A percentile compares a stretch with the other conserved stretches of the same genome.
Evolutionary conservation across 1,140 invertebrate genomes (phyloP).

Genomic region (Coenobita brevimanus): DNA sequence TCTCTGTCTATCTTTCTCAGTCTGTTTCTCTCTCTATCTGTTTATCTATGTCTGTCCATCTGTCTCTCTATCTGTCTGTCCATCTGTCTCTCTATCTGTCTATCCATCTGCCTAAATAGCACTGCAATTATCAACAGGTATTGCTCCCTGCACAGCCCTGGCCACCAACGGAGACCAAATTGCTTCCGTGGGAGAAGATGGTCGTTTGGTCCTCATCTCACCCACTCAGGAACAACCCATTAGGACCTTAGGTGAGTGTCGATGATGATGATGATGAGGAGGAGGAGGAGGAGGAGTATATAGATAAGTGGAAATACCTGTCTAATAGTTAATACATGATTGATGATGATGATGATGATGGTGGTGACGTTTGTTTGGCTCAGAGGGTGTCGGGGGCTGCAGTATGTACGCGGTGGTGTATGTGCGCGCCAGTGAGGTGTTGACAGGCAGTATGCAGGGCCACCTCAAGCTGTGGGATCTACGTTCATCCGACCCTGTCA

Average conservation of each 20-base stretch:
- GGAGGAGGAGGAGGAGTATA: neutral
- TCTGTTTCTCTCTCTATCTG: too few relatives aligned
- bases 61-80: too few relatives aligned
- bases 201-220: constrained; percentile 82
- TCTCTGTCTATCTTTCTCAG: too few relatives aligned
- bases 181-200: constrained; percentile 85
- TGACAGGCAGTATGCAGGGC: constrained; percentile 88
- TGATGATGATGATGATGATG: neutral
- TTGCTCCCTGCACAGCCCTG: constrained; percentile 52
- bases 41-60: too few relatives aligned
- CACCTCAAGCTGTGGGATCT: constrained; percentile 92
- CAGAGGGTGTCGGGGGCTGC: constrained; percentile 86
- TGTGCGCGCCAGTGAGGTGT: constrained; percentile 83
- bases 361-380: neutral
- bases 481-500: constrained; percentile 72
- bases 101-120: too few relatives aligned
- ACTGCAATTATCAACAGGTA: neutral
- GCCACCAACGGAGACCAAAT: constrained; percentile 62
- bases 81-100: too few relatives aligned
- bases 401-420: constrained; percentile 84
- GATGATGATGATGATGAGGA: too few relatives aligned
- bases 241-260: constrained; percentile 77
- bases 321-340: neutral
- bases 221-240: constrained; percentile 78
- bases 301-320: neutral